phyloP scores from a whole-genome alignment of 1,140 invertebrate species.

The Lordiphosa clarofinis region DNA sequence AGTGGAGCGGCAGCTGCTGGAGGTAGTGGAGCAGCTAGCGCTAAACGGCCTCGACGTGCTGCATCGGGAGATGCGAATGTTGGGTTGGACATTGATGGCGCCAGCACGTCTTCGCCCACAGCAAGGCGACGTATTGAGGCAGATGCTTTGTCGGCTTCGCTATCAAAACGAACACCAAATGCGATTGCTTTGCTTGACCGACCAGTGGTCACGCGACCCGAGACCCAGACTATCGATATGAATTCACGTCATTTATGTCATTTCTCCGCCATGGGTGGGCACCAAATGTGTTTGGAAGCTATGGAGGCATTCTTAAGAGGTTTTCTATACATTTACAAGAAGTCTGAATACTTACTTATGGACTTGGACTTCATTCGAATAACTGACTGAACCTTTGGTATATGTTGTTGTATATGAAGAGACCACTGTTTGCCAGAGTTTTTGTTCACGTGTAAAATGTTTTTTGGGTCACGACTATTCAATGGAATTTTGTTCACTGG shows the following conservation, averaged over 20 bases:
- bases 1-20: slow-evolving; percentile 16
- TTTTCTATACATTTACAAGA: too few relatives aligned
- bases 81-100: slow-evolving; percentile 30
- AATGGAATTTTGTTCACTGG: too few relatives aligned
- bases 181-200: slow-evolving; percentile 73
- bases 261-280: too few relatives aligned
- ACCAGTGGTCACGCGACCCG: slow-evolving; percentile 81
- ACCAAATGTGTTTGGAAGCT: too few relatives aligned
- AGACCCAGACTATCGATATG: slow-evolving; percentile 88
- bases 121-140: slow-evolving; percentile 44
- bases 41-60: slow-evolving; percentile 42
- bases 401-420: too few relatives aligned
- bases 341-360: too few relatives aligned
- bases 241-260: slow-evolving; percentile 87
- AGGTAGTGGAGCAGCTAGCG: slow-evolving; percentile 4
- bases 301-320: too few relatives aligned
- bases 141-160: slow-evolving; percentile 44
- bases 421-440: too few relatives aligned
- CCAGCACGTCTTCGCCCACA: slow-evolving; percentile 45
- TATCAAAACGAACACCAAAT: slow-evolving; percentile 63
- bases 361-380: too few relatives aligned
- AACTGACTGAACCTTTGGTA: too few relatives aligned
- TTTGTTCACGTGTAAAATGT: too few relatives aligned
- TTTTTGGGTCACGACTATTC: too few relatives aligned
- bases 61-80: slow-evolving; percentile 35